Base-by-base conservation (phyloP, 1,140 invertebrate species). In the Piezodorus guildinii region DNA sequence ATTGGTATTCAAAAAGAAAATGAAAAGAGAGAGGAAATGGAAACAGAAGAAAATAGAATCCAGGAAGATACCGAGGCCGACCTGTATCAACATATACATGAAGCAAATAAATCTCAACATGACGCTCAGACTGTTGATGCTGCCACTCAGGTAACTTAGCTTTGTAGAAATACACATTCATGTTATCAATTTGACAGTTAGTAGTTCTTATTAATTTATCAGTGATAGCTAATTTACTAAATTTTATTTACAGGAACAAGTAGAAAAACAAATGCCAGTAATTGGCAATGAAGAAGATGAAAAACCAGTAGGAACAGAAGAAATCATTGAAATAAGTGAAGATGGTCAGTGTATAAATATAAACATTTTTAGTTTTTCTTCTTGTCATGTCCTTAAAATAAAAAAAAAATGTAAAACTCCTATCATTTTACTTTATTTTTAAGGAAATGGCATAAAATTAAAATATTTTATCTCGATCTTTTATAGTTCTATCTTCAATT, bases 11-110 rank as follows among this genome's bases (percentile, higher is more conserved):
- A 79, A 62, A 75, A 74, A 63, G 67, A 75, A 25, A 70, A 60
- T n/a, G 66, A 74, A 19, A 70, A 76, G 62, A 74, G 83, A 15
- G 72, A 81, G 0, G 73, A 81, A 14, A 73, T 79, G 1, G 71
- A 74, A 0, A 77, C 78, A 2, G 75, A 79, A 16, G 75, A 78
- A 15, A 74, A 75, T 2, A 77, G 76, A n/a, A 72, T 75, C 5
- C 70, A 74, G 16, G 70, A 78, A 9, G 73, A 80, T 8, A 70
- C 73, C 46, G 78, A 81, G 27, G 78, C 84, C 2, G 86, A 91
- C 56, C 77, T 86, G 49, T 95, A 87, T 74, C 85, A 95, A 74
- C 93, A 96, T 73, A 84, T 96, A 0, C 85, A 87, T 68, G 83
- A 92, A 68, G 80, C 88, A 0, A 84, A 87, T 64, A 82, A 84